Base-by-base conservation (phyloP, 2,797 vertebrate species). In the Pangasius krempfi region DNA sequence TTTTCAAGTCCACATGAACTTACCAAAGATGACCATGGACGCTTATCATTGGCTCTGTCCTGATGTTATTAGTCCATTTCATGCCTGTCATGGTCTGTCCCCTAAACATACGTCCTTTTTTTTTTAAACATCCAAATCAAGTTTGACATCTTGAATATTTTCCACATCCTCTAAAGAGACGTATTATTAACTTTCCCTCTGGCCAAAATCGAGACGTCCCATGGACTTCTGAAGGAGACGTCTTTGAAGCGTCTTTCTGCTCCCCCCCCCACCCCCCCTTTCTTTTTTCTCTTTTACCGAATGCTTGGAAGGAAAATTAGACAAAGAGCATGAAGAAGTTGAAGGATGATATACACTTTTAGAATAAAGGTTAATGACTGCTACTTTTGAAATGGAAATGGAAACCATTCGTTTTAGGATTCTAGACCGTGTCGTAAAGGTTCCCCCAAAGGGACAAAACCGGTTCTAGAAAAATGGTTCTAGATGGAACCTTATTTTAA, bases 181-280 rank as follows among this genome's bases (percentile, higher is more conserved):
- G 0, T 66, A 18, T 18, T 50, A 50, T 68, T 84, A 30, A 84
- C 82, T 84, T 84, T 84, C 82, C 82, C 82, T 84, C 82, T 52
- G 82, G 82, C 44, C 44, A 68, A 84, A 84, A 33, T 6, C 40
- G 96, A 97, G 96, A 62, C 73, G 62, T 72, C 72, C 70, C 27
- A 58, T 12, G n/a, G 62, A 84, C 82, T 22, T 52, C 40, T 68
- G 40, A 68, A 84, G 60, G 82, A 68, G 82, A 84, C n/a, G 44
- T 52, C 82, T 84, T 84, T 84, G 60, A 84, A 50, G 27, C 14
- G 44, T 66, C 60, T 33, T 68, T 84, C 62, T 27, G 50, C 7
- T 1, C 16, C 52, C 52, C 3, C 40, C 6, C 12, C 5, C 18
- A 20, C 12, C 5, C 25, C 4, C 18, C 8, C 6, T 10, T 5